These are phyloP conservation scores for Pseudorhiza aurosa DNA, from an alignment of 30 jellyfish, hydroid and myxozoan genomes.

Conservation along the genomic window DNA sequence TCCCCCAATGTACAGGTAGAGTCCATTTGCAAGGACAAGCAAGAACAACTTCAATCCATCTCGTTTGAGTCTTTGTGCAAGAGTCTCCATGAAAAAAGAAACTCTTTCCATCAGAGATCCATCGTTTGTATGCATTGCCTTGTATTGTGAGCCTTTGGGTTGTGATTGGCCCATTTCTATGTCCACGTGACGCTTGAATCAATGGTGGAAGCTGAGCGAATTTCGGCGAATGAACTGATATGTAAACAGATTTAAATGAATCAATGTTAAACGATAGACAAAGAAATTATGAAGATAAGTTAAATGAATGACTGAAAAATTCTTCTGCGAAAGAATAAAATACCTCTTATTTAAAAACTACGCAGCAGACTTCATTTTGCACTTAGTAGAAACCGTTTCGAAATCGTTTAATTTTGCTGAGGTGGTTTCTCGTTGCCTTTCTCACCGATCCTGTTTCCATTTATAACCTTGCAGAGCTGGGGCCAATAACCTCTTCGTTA, in stretches of 20 bases:
- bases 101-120: slow-evolving; percentile 20
- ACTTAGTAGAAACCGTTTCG: too few species aligned
- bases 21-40: slow-evolving; percentile 83
- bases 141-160: not conserved
- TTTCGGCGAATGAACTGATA: not conserved
- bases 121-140: not conserved
- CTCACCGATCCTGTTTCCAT: too few species aligned
- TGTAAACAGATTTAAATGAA: not conserved
- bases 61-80: slow-evolving; percentile 58
- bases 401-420: too few species aligned
- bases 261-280: not conserved
- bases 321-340: too few species aligned
- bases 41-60: slow-evolving; percentile 74
- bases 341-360: too few species aligned
- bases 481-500: too few species aligned
- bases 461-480: too few species aligned
- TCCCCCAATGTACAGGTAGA: slow-evolving; percentile 87
- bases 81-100: slow-evolving; percentile 55
- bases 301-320: too few species aligned
- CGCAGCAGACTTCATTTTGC: too few species aligned
- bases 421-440: too few species aligned
- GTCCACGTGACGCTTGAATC: slow-evolving; percentile 10
- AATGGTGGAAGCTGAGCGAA: not conserved
- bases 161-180: slow-evolving; percentile 20
- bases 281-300: too few species aligned